Evolutionary conservation across 2,797 vertebrate genomes (phyloP).

Genomic region (Girardinus metallicus): DNA sequence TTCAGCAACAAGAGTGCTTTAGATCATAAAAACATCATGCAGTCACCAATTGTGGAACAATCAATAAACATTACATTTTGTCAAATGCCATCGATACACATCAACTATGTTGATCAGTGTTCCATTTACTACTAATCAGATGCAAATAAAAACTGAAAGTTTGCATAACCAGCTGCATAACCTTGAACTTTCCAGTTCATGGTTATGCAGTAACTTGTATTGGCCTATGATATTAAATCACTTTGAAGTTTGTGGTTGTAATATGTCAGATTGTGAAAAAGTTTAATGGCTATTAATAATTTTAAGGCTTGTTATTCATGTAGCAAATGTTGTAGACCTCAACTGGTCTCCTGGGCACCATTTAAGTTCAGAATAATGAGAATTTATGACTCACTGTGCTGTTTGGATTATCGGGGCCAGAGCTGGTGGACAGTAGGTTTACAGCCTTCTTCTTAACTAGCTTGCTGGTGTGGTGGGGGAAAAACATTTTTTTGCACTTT

Average conservation of each 20-base stretch:
- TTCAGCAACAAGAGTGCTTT: too few species aligned
- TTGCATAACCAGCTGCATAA: too few species aligned
- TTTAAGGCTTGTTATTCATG: background rate
- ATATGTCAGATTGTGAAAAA: background rate
- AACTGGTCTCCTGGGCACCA: constrained; percentile 21
- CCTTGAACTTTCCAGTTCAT: background rate
- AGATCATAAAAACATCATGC: too few species aligned
- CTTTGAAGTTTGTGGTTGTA: background rate
- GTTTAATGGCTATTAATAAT: background rate
- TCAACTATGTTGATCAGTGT: background rate
- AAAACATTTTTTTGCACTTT: constrained; percentile 25
- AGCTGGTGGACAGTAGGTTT: constrained; percentile 27
- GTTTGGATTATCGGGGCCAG: constrained; percentile 11
- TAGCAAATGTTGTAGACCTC: background rate
- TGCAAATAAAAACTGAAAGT: background rate
- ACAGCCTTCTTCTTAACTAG: constrained; percentile 17
- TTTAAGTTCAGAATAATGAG: constrained; percentile 37
- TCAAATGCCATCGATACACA: too few species aligned
- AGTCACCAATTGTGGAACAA: too few species aligned
- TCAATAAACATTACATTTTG: too few species aligned
- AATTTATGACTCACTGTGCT: constrained; percentile 10
- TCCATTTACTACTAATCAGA: background rate
- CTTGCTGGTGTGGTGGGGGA: constrained; percentile 23
- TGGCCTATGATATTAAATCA: background rate
- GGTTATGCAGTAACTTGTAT: background rate